Evolutionary conservation across 1,140 invertebrate genomes (phyloP), one percentile per base, ranked within the genome.

Genomic region (Nephotettix cincticeps): DNA sequence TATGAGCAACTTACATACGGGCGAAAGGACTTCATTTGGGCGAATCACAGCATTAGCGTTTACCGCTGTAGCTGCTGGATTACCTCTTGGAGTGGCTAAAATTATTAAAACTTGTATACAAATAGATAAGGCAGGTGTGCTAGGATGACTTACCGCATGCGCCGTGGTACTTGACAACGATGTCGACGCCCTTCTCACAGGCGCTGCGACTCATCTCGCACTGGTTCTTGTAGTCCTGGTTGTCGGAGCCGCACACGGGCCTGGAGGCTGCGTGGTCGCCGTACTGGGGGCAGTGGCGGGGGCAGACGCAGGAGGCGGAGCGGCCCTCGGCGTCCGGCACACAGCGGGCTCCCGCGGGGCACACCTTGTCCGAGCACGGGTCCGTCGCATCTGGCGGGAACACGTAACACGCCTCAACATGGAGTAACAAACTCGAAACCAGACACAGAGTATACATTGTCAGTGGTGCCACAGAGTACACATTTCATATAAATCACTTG

Each of bases 141-240:
- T n/a, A n/a, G n/a, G n/a, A n/a, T n/a, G 6, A 88, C 91, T 89
- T 81, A 97, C 94, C 94, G 82, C 95, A 97, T 85, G 92, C 93
- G 51, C 95, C 95, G 69, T 86, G 86, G 81, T 92, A 96, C 79
- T 93, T 93, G 76, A 95, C 87, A n/a, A 87, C 89, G 76, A 97
- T 91, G 79, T 93, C 92, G 64, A 84, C 84, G 72, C 89, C 87
- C 17, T 85, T 81, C 23, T 85, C 83, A 81, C 94, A 97, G 0
- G 93, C 89, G n/a, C 87, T 86, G 72, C 86, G 84, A 72, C 89
- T 88, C 79, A 97, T 84, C 77, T 95, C 91, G 83, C 95, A 97
- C 63, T 89, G 84, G 77, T 91, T 92, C 13, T 85, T 85, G 78
- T 94, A 92, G 83, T 92, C 90, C 67, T 85, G 80, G 6, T 88